phyloP scores from a whole-genome alignment of 2,797 vertebrate species.

The Threskiornis aethiopicus region DNA sequence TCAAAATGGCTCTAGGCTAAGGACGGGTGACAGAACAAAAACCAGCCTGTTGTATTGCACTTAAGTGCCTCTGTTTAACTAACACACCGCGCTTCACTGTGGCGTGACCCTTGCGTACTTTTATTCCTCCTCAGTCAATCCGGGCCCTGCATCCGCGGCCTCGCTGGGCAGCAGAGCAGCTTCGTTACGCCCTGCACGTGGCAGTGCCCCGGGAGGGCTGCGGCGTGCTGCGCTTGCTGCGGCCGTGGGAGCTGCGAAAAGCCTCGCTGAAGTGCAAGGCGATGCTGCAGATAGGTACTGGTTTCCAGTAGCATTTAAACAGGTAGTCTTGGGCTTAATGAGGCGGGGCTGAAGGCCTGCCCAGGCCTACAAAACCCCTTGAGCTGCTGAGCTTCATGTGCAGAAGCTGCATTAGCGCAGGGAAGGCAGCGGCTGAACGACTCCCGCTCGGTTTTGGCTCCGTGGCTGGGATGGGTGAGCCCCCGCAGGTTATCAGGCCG shows the following conservation, averaged over 20 bases:
- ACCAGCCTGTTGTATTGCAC: background rate
- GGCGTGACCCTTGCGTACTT: background rate
- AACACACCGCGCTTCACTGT: background rate
- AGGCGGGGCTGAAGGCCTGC: background rate
- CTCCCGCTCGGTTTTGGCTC: background rate
- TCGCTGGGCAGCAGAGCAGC: background rate
- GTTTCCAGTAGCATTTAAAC: background rate
- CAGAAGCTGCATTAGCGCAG: background rate
- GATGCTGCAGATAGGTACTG: background rate
- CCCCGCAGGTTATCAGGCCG: accelerated
- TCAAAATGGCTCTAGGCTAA: background rate
- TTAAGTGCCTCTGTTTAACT: too few relatives aligned
- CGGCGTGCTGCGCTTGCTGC: background rate
- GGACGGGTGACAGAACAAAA: background rate
- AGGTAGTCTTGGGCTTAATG: background rate
- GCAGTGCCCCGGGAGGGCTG: background rate
- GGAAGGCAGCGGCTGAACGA: background rate
- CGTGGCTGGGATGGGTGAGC: background rate
- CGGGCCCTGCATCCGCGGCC: background rate
- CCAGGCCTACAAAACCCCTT: background rate
- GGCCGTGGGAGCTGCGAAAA: background rate
- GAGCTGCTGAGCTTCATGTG: background rate
- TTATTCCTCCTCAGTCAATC: background rate
- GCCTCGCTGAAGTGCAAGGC: background rate
- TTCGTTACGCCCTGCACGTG: background rate